Conservation (phyloP, 2,113 vertebrate species). For the Balaeniceps rex region DNA sequence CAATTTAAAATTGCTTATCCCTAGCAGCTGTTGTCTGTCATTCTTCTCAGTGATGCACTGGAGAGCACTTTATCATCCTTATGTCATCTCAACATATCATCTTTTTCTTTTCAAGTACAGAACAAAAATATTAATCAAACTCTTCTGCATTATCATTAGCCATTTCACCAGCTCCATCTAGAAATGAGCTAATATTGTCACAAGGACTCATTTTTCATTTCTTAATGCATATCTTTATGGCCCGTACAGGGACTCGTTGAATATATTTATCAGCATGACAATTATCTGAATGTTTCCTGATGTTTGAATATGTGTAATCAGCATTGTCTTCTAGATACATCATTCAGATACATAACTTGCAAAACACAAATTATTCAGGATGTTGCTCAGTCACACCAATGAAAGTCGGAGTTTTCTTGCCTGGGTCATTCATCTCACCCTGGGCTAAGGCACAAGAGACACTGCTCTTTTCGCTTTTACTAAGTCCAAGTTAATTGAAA, state of each 20-base stretch:
- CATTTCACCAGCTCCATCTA: not conserved
- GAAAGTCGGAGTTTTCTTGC: not conserved
- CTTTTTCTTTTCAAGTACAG: constrained; percentile 7
- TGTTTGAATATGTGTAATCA: not conserved
- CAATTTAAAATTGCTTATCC: constrained; percentile 15
- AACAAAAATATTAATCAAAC: constrained; percentile 5
- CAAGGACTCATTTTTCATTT: not conserved
- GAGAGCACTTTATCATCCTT: constrained; percentile 5
- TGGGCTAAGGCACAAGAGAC: not conserved
- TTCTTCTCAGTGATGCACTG: not conserved
- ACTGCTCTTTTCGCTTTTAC: not conserved
- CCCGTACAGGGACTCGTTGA: not conserved
- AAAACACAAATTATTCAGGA: not conserved
- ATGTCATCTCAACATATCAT: not conserved
- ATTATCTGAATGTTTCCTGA: not conserved
- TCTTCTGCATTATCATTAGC: not conserved
- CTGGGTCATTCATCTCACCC: not conserved
- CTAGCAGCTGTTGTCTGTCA: constrained; percentile 19
- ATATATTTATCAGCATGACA: not conserved
- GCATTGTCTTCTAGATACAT: not conserved
- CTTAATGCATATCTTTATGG: not conserved
- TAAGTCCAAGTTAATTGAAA: not conserved
- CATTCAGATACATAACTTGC: not conserved
- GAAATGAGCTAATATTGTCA: not conserved
- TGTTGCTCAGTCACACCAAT: not conserved